Percentiles rank a stretch among this genome's conserved stretches.
Conservation (phyloP, 37 sponge, comb jelly and placozoan genomes). For the Petrosia ficiformis region DNA sequence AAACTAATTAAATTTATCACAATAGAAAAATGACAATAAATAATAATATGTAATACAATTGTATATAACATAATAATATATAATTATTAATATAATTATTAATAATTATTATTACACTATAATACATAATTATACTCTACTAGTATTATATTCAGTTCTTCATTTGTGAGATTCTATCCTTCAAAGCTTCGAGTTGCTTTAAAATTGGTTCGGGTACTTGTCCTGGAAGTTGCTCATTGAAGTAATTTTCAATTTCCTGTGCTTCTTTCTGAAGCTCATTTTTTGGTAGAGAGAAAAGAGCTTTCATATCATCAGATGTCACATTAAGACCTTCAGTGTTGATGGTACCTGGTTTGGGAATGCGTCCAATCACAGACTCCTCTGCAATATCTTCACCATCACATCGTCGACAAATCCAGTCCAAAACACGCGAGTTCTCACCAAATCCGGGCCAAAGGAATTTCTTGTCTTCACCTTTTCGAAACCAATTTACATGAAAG, state of each 20-base stretch:
- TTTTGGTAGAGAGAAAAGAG: conserved; percentile 61
- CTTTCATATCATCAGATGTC: conserved; percentile 20
- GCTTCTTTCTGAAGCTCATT: conserved; percentile 70
- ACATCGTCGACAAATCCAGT: conserved; percentile 91
- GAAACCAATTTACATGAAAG: conserved; percentile 99
- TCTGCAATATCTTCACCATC: conserved; percentile 78
- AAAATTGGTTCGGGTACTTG: conserved; percentile 54
- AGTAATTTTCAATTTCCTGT: conserved; percentile 63
- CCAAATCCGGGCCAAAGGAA: conserved; percentile 99
- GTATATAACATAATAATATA: too few relatives aligned
- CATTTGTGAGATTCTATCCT: conserved; percentile 55
- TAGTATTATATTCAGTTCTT: too few relatives aligned
- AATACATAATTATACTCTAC: too few relatives aligned
- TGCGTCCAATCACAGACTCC: conserved; percentile 77
- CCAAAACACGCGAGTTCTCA: conserved; percentile 93
- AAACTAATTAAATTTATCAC: too few relatives aligned
- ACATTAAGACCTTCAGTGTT: conserved; percentile 55
- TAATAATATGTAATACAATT: too few relatives aligned
- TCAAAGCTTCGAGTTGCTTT: conserved; percentile 62
- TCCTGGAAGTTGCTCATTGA: conserved; percentile 74
- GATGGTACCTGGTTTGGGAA: conserved; percentile 70
- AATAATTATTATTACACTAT: too few relatives aligned
- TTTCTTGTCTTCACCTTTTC: conserved; percentile 71
- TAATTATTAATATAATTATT: too few relatives aligned
- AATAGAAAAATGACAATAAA: too few relatives aligned